phyloP scores from a whole-genome alignment of 2,797 vertebrate species.

The Chelonia mydas region DNA sequence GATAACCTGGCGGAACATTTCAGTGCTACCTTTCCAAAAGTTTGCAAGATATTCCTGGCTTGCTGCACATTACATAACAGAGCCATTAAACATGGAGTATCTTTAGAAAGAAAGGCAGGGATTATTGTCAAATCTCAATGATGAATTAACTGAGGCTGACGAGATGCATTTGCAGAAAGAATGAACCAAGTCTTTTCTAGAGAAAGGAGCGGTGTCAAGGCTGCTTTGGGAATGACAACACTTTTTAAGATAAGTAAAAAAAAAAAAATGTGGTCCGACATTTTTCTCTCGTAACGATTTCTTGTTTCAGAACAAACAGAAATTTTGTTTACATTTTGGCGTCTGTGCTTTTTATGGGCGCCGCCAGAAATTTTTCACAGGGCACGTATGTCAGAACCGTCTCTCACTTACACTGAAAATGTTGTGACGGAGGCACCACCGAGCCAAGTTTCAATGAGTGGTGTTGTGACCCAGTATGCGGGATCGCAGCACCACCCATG shows the following conservation, averaged over 20 bases:
- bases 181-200: not conserved
- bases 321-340: conserved; percentile 22
- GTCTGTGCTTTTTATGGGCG: not conserved
- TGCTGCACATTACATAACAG: conserved; percentile 56
- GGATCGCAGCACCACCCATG: not conserved
- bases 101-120: conserved; percentile 55
- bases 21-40: conserved; percentile 71
- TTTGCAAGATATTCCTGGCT: conserved; percentile 74
- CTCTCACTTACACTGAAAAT: not conserved
- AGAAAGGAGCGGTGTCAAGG: conserved; percentile 15
- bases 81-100: conserved; percentile 62
- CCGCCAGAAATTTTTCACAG: not conserved
- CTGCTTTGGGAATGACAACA: conserved; percentile 28
- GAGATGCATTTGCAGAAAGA: conserved; percentile 37
- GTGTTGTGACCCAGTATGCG: not conserved
- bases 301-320: conserved; percentile 58
- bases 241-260: conserved; percentile 51
- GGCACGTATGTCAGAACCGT: not conserved
- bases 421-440: not conserved
- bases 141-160: conserved; percentile 68
- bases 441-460: not conserved
- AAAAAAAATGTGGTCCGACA: not conserved
- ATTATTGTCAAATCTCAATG: conserved; percentile 50
- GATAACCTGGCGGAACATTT: conserved; percentile 71
- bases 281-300: conserved; percentile 50